Base-by-base conservation (phyloP, 92 coral and sea anemone genomes). In the Palythoa grandiflora region DNA sequence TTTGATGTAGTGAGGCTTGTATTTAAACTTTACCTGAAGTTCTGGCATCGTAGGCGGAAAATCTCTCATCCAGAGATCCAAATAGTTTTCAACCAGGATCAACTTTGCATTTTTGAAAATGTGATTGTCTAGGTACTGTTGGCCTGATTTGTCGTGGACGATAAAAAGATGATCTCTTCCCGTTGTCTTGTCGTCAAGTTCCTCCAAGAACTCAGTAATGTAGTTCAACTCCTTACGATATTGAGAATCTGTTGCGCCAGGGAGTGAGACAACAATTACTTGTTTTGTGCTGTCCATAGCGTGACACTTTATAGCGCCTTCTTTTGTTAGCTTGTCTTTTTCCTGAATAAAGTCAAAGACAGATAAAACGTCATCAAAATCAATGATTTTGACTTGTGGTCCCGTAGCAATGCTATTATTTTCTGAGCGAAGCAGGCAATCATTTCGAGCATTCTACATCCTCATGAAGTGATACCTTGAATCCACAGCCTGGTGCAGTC, bases 11-110 rank as follows among this genome's bases (percentile, higher is more conserved):
- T 91, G 92, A 20, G 96, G 93, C 36, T 71, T 80, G 88, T 92
- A 92, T 13, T 47, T 85, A 77, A 92, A 92, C 73, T 92, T 85
- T 14, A 89, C 81, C 68, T 92, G 94, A 39, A 53, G 90, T 61
- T 89, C 60, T 17, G 94, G 94, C 84, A 92, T 84, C 6, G 90
- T 73, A 38, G 93, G 76, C 37, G 93, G 93, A 63, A 89, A 92
- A 65, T 92, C 94, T 51, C 94, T 92, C 94, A 92, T 89, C 94
- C 94, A 92, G 47, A 92, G 66, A 44, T 92, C 94, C 65, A 92
- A 35, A 68, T 59, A 85, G 37, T 71, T 83, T 44, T 89, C 90
- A 10, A 85, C 89, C 63, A 89, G 88, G 50, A 92, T 89, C 36
- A 92, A 21, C 50, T 88, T 83, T 20, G 93, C 91, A 75, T 90